phyloP scores from a whole-genome alignment of 2,797 vertebrate species.

The Nothura maculosa region DNA sequence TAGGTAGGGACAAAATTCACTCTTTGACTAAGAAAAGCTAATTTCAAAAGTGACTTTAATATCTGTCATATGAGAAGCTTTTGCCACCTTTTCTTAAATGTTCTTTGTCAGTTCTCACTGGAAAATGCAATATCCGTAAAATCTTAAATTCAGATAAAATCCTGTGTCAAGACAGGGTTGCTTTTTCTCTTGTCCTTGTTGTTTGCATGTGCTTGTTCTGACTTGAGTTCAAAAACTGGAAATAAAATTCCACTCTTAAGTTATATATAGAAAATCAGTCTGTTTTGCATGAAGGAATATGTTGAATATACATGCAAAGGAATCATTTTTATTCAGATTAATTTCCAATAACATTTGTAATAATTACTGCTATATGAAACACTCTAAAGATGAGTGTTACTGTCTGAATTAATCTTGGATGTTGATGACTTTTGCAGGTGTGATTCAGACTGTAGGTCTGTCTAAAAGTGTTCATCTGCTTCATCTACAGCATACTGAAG shows the following conservation, averaged over 20 bases:
- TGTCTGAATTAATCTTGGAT: neutral
- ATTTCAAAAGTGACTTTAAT: neutral
- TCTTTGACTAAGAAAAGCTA: neutral
- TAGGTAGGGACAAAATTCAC: neutral
- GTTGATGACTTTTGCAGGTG: neutral
- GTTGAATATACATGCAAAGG: neutral
- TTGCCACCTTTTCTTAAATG: neutral
- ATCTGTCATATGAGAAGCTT: neutral
- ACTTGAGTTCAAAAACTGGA: neutral
- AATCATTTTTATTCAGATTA: neutral
- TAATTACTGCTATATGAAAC: neutral
- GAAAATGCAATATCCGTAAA: neutral
- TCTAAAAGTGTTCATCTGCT: neutral
- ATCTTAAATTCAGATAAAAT: neutral
- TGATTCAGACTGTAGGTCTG: neutral
- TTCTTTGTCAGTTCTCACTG: neutral
- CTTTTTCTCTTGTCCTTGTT: neutral
- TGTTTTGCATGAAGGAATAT: neutral
- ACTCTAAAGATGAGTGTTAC: neutral
- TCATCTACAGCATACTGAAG: too few relatives aligned
- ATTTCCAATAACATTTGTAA: neutral
- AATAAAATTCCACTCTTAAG: neutral
- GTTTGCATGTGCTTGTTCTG: neutral
- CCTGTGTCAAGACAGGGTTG: neutral
- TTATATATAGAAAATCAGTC: neutral